Evolutionary conservation across 2,888 invertebrate genomes (phyloP).

Genomic region (Rhagonycha fulva): DNA sequence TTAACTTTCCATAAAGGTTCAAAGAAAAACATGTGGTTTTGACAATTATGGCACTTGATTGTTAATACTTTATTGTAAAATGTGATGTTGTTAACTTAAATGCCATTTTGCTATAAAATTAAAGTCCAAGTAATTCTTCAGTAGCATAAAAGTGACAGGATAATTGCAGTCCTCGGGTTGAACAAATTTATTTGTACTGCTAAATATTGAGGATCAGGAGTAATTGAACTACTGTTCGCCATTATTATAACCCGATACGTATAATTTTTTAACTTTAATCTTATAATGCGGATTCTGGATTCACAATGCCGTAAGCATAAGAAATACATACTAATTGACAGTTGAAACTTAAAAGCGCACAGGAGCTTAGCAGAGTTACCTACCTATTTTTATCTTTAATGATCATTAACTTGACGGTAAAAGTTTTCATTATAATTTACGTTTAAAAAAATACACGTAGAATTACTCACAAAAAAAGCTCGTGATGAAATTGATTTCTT

Average conservation of each 20-base stretch:
- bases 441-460: no score
- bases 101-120: not conserved
- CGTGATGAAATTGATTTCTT: not conserved
- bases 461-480: not conserved
- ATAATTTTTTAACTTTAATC: not conserved
- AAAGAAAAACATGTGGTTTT: conserved; percentile 10
- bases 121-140: not conserved
- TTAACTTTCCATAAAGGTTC: conserved; percentile 2
- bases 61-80: conserved; percentile 7
- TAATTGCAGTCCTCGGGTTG: not conserved
- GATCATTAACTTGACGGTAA: no score
- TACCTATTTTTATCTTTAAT: no score
- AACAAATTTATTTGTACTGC: not conserved
- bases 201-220: not conserved
- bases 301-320: no score
- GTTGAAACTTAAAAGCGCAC: no score
- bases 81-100: not conserved
- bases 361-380: no score
- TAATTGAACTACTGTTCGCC: not conserved
- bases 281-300: not conserved
- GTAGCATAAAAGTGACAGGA: not conserved
- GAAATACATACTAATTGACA: no score
- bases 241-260: not conserved
- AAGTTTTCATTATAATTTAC: no score
- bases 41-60: conserved; percentile 9